These are phyloP conservation scores for Cygnus atratus DNA, from an alignment of 2,113 vertebrate genomes.

Conservation along the genomic window DNA sequence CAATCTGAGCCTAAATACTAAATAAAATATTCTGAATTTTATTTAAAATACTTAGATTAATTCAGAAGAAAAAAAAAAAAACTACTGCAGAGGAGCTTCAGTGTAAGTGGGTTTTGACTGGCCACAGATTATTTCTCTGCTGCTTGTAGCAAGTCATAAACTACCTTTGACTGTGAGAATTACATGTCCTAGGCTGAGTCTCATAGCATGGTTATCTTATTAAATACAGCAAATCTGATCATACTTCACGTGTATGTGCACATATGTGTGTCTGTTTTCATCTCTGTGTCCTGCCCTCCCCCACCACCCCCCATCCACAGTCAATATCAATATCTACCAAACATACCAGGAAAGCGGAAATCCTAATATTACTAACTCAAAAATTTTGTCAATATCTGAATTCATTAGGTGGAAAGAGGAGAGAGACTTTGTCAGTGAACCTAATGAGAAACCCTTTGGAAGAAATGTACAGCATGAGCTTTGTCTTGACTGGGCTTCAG, in stretches of 20 bases:
- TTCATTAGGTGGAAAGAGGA: neutral
- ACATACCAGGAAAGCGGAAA: neutral
- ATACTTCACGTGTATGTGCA: neutral
- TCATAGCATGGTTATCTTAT: neutral
- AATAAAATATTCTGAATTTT: neutral
- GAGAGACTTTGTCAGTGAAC: neutral
- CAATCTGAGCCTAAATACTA: neutral
- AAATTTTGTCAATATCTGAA: neutral
- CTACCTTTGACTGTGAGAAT: neutral
- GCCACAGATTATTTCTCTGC: neutral
- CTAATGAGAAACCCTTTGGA: neutral
- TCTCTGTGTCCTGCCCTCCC: fast-evolving
- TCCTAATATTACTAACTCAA: fast-evolving
- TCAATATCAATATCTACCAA: neutral
- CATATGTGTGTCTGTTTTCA: neutral
- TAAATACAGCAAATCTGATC: neutral
- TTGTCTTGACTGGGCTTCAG: neutral
- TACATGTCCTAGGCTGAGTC: neutral
- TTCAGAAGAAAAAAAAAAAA: neutral
- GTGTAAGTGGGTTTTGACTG: neutral
- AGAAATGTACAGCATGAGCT: fast-evolving
- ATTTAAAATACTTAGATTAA: neutral
- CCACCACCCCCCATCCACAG: fast-evolving
- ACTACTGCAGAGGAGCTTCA: neutral
- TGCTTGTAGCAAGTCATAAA: neutral